These are phyloP conservation scores for Pluvianellus socialis DNA, from an alignment of 2,113 vertebrate genomes.

Conservation along the genomic window DNA sequence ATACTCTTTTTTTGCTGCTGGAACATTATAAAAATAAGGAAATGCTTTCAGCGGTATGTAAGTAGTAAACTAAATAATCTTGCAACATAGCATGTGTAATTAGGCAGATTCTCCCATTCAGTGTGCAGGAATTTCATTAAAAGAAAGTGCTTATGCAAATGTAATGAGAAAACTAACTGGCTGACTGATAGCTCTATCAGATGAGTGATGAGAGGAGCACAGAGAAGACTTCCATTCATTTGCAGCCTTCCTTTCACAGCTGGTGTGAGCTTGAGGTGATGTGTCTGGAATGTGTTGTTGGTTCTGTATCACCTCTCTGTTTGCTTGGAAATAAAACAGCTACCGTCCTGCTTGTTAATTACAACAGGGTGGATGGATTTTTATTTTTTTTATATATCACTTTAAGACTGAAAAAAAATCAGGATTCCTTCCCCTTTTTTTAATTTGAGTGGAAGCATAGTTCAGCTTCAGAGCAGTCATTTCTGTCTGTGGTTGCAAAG, in stretches of 20 bases:
- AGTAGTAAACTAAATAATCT: not conserved
- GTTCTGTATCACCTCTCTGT: not conserved
- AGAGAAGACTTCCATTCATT: not conserved
- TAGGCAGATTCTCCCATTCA: not conserved
- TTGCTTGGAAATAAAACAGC: not conserved
- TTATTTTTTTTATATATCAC: not conserved
- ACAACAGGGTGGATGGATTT: not conserved
- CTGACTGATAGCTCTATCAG: not conserved
- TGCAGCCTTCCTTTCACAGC: not conserved
- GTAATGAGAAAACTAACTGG: not conserved
- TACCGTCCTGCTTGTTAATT: not conserved
- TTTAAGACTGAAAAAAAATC: not conserved
- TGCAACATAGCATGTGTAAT: not conserved
- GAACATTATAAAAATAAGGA: not conserved
- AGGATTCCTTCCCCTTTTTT: not conserved
- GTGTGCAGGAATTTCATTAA: not conserved
- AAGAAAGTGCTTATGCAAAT: not conserved
- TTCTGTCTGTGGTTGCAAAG: not conserved
- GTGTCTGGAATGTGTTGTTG: not conserved
- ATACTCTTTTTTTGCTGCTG: not conserved
- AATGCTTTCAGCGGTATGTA: not conserved
- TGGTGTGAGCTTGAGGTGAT: not conserved
- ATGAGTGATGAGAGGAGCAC: not conserved
- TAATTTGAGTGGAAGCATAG: not conserved
- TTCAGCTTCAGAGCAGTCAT: not conserved